These are phyloP conservation scores for Latrodectus elegans DNA, from an alignment of 2,888 invertebrate genomes.

Conservation along the genomic window DNA sequence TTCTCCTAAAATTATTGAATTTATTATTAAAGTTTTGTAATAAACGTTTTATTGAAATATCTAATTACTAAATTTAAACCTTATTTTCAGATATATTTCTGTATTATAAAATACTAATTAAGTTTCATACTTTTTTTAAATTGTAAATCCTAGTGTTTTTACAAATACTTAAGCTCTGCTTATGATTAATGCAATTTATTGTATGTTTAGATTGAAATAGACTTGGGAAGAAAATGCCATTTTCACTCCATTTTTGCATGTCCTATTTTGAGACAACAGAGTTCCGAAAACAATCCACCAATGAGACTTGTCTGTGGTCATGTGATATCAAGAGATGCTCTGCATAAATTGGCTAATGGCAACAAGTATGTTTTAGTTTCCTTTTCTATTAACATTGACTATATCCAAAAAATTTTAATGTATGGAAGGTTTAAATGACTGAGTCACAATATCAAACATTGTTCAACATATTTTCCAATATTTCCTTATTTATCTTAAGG, in stretches of 20 bases:
- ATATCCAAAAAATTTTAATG: too few relatives aligned
- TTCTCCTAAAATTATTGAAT: too few relatives aligned
- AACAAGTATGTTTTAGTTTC: constrained; percentile 83
- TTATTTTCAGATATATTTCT: not conserved
- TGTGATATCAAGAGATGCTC: constrained; percentile 97
- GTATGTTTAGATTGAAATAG: constrained; percentile 88
- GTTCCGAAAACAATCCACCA: constrained; percentile 96
- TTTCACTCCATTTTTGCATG: constrained; percentile 99
- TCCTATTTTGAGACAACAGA: constrained; percentile 97
- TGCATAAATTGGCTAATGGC: constrained; percentile 93
- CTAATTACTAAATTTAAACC: not conserved
- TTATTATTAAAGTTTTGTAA: too few relatives aligned
- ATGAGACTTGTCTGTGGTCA: constrained; percentile 98
- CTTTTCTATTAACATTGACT: not conserved
- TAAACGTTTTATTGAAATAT: too few relatives aligned
- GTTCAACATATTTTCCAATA: too few relatives aligned
- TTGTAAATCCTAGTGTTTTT: not conserved
- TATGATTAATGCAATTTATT: not conserved
- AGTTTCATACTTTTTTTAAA: not conserved
- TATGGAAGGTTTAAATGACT: too few relatives aligned
- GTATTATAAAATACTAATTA: not conserved
- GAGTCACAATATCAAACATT: too few relatives aligned
- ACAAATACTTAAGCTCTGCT: not conserved
- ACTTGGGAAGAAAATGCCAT: constrained; percentile 90
- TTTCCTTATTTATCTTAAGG: too few relatives aligned